A percentile compares a stretch with the other conserved stretches of the same genome.
Evolutionary conservation across 2,113 vertebrate species (phyloP).

Genomic region (Lamprotornis superbus): DNA sequence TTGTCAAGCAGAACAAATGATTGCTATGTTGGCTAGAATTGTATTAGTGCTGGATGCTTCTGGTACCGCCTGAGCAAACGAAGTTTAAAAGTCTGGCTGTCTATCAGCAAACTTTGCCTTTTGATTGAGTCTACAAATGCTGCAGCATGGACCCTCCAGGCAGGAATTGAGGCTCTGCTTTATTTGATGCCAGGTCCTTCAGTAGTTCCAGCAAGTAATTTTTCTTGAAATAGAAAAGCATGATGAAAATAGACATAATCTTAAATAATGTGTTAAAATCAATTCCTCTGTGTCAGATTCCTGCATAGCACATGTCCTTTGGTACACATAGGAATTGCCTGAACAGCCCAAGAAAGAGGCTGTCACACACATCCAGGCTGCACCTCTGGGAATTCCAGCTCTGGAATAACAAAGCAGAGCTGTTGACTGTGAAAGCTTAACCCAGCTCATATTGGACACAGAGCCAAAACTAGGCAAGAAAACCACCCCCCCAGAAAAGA

Average conservation of each 20-base stretch:
- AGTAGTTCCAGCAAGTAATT: neutral
- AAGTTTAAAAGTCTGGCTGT: conserved; percentile 16
- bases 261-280: neutral
- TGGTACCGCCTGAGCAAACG: conserved; percentile 7
- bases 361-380: neutral
- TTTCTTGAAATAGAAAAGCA: neutral
- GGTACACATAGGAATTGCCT: neutral
- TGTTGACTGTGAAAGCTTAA: neutral
- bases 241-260: neutral
- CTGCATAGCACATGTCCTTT: neutral
- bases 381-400: neutral
- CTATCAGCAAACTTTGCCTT: conserved; percentile 21
- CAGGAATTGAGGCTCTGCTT: neutral
- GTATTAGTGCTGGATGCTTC: conserved; percentile 28
- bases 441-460: neutral
- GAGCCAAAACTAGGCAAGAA: neutral
- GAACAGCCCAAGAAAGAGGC: neutral
- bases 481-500: rapidly evolving
- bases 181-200: neutral
- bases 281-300: neutral
- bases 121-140: neutral
- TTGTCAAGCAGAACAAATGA: conserved; percentile 45
- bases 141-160: neutral
- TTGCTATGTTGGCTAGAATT: conserved; percentile 18
- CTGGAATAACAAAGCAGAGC: neutral